A percentile compares a stretch with the other conserved stretches of the same genome.
These are phyloP conservation scores for Bombus affinis DNA, from an alignment of 1,140 invertebrate species.

Conservation along the genomic window DNA sequence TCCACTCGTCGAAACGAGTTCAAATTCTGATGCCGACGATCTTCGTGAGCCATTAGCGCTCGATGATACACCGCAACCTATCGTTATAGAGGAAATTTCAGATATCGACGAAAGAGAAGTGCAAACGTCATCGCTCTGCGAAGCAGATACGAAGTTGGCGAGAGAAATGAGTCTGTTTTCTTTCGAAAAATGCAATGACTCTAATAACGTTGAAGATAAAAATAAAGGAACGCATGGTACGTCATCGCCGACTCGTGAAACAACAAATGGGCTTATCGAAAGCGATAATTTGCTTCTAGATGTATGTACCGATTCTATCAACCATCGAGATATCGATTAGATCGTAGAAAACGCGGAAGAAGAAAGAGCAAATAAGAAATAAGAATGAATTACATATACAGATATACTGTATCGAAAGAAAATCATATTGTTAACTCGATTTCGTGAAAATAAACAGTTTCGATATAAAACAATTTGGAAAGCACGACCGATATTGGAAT, in stretches of 20 bases:
- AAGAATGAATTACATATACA: neutral
- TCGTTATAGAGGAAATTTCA: conserved; percentile 78
- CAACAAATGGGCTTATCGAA: neutral
- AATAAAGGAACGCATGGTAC: neutral
- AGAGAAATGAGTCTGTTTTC: neutral
- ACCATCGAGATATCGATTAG: neutral
- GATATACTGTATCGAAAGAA: too few species aligned
- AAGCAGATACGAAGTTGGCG: neutral
- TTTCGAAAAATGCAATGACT: neutral
- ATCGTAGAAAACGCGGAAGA: neutral
- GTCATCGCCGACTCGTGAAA: neutral
- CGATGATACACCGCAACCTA: conserved; percentile 52
- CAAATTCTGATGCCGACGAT: neutral
- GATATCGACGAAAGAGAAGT: conserved; percentile 55
- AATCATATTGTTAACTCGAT: too few species aligned
- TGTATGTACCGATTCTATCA: neutral
- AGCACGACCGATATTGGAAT: too few species aligned
- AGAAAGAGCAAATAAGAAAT: neutral
- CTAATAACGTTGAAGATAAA: neutral
- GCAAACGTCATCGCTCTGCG: neutral
- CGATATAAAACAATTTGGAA: too few species aligned
- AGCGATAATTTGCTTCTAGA: neutral
- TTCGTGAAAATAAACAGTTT: too few species aligned
- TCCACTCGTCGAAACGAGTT: neutral
- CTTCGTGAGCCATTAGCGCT: conserved; percentile 64